These are phyloP conservation scores for Harmothoe impar DNA, from an alignment of 2,888 invertebrate species.

Conservation along the genomic window DNA sequence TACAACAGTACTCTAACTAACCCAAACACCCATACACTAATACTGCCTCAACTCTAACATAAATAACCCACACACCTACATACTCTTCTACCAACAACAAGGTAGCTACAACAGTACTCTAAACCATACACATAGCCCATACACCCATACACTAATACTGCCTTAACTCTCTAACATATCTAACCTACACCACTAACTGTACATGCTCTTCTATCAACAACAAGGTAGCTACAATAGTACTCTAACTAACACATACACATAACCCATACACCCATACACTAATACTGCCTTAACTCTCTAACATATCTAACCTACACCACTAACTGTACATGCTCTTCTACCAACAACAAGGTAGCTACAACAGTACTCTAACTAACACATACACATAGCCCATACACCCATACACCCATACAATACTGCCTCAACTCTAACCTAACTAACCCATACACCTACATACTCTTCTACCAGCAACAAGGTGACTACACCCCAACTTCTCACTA, in stretches of 20 bases:
- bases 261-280: background rate
- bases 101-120: too few species aligned
- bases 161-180: too few species aligned
- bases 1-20: background rate
- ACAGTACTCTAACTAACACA: background rate
- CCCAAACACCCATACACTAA: too few species aligned
- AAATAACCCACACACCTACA: too few species aligned
- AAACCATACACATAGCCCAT: background rate
- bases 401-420: too few species aligned
- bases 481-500: too few species aligned
- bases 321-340: too few species aligned
- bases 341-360: background rate
- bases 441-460: constrained; percentile 87
- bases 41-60: too few species aligned
- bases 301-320: too few species aligned
- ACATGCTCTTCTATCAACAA: constrained; percentile 87
- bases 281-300: background rate
- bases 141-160: background rate
- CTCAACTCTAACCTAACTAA: too few species aligned
- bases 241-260: background rate
- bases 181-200: too few species aligned
- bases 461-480: constrained; percentile 86
- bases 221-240: too few species aligned
- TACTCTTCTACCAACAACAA: constrained; percentile 87
- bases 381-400: background rate